Conservation (phyloP, 2,797 vertebrate genomes). For the Philypnodon macrostomus region DNA sequence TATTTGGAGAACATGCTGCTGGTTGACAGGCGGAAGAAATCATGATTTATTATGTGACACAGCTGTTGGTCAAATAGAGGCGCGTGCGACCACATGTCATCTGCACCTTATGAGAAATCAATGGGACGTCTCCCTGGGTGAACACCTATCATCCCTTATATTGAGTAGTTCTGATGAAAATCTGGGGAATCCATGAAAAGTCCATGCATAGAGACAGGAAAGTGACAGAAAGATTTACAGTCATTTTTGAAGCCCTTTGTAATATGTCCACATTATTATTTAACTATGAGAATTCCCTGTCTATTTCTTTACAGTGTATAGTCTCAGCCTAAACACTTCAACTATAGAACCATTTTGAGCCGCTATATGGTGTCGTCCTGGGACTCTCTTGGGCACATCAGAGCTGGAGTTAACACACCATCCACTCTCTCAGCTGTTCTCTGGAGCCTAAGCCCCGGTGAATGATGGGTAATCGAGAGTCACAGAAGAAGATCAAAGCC, state of each 20-base stretch:
- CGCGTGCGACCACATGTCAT: conserved; percentile 64
- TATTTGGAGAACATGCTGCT: conserved; percentile 14
- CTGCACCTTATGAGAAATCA: conserved; percentile 71
- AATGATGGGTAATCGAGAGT: conserved; percentile 73
- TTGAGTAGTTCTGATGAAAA: conserved; percentile 57
- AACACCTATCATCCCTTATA: conserved; percentile 64
- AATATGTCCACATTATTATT: conserved; percentile 14
- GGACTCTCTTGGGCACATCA: conserved; percentile 57
- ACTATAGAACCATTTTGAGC: conserved; percentile 38
- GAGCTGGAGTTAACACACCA: conserved; percentile 59
- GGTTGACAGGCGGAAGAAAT: conserved; percentile 46
- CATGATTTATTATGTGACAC: conserved; percentile 57
- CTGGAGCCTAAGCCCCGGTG: conserved; percentile 50
- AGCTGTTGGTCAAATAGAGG: conserved; percentile 64
- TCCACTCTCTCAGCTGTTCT: conserved; percentile 55
- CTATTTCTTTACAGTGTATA: conserved; percentile 14
- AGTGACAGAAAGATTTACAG: conserved; percentile 26
- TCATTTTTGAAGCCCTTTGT: conserved; percentile 18
- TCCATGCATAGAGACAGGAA: conserved; percentile 11
- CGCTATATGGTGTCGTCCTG: conserved; percentile 42
- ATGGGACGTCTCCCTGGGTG: conserved; percentile 57
- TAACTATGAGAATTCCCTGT: conserved; percentile 16
- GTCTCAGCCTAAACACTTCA: conserved; percentile 25
- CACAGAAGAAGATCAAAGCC: conserved; percentile 67
- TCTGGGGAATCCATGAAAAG: conserved; percentile 40